Evolutionary conservation across 2,888 invertebrate species (phyloP), one percentile per base, ranked within the genome.

Genomic region (Thera obeliscata): DNA sequence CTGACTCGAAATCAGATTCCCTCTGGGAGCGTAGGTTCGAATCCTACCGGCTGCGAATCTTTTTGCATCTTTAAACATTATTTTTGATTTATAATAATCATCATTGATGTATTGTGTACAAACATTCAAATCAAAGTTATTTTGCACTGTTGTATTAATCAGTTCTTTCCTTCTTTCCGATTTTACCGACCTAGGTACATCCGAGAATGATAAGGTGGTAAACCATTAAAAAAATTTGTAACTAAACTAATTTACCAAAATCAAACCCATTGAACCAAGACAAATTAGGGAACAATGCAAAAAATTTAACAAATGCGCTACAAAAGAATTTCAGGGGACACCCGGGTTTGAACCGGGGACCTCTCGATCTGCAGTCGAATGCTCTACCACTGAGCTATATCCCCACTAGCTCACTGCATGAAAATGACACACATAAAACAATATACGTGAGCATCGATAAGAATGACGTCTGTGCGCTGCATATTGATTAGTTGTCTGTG

Each of bases 11-110:
- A 95, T 95, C 95, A 95, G 95, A 95, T 96, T 96, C 96, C 96
- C 96, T 96, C 95, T 96, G 96, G 96, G 96, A 96, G 96, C 96
- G 96, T 96, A 96, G 96, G 96, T 96, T 96, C 96, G 96, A 96
- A 95, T 96, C 96, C 96, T 96, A 95, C 96, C 96, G 96, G 95
- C 96, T 96, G 96, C 96, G 96, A 57, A 82, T 38, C 59, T 76
- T 84, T 46, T 89, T 86, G 60, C 54, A 5, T 1, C 22, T 58
- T 81, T 6, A 1, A 22, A 22, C 22, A 55, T 60, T 50, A 3
- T 50, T 41, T 48, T 52, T n/a, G 22, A 22, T 22, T 22, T 22
- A 22, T 22, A 22, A 22, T 22, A 22, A 22, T 22, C 22, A 22
- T 22, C 22, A 22, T 22, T 22, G 22, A 22, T 22, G 22, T n/a